Conservation (phyloP, 2,888 invertebrate genomes). For the Branchellion lobata region DNA sequence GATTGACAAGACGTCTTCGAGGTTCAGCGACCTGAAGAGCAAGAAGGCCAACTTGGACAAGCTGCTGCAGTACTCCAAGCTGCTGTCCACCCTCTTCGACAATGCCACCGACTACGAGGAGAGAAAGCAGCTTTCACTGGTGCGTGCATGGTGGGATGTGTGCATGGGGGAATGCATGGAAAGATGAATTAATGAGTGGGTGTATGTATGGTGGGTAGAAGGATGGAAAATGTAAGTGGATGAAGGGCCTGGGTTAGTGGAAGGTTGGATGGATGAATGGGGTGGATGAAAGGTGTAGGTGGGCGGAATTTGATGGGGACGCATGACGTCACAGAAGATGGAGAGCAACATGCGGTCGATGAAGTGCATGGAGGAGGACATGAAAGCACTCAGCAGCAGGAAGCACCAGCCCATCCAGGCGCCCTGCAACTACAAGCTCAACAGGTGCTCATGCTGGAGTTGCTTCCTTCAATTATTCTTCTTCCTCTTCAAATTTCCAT, state of each 20-base stretch:
- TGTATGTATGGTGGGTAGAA: too few species aligned
- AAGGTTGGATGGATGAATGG: not conserved
- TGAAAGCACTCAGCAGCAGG: constrained; percentile 21
- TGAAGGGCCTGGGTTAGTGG: too few species aligned
- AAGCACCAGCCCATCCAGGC: not conserved
- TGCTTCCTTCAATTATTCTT: too few species aligned
- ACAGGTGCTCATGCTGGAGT: not conserved
- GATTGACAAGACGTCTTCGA: not conserved
- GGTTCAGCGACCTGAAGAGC: not conserved
- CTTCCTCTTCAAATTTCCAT: too few species aligned
- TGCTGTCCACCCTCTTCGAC: not conserved
- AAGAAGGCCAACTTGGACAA: constrained; percentile 1
- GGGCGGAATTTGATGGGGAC: not conserved
- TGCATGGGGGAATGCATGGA: too few species aligned
- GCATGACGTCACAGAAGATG: not conserved
- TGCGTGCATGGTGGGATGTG: not conserved
- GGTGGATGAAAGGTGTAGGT: not conserved
- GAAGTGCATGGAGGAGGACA: constrained; percentile 7
- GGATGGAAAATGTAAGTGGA: too few species aligned
- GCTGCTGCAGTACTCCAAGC: not conserved
- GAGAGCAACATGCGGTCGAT: constrained; percentile 13
- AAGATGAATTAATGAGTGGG: too few species aligned
- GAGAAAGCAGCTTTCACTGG: not conserved
- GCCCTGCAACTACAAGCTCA: not conserved
- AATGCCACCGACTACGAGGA: not conserved